A percentile compares a stretch with the other conserved stretches of the same genome.
Conservation (phyloP, 37 sponge, comb jelly and placozoan species). For the Halisarca cf. caerulea region DNA sequence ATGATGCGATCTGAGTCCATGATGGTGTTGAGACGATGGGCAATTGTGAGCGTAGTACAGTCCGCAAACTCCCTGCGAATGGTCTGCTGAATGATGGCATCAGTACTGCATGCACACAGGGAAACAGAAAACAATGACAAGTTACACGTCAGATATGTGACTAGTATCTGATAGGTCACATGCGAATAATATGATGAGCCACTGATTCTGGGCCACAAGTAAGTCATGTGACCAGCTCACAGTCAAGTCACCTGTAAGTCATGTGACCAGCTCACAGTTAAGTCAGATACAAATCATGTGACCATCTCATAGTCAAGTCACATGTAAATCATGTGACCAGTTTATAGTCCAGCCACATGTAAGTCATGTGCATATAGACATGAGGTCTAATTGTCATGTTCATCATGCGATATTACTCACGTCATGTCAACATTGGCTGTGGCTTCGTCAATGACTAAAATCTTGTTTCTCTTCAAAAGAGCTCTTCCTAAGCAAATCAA, state of each 20-base stretch:
- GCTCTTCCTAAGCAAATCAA: constrained; percentile 86
- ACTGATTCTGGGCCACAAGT: too few relatives aligned
- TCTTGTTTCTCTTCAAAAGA: constrained; percentile 71
- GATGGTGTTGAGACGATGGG: constrained; percentile 93
- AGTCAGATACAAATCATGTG: neutral
- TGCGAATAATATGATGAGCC: too few relatives aligned
- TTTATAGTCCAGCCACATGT: neutral
- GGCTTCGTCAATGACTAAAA: constrained; percentile 86
- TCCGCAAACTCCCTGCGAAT: constrained; percentile 73
- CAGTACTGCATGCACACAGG: constrained; percentile 58
- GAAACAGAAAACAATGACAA: neutral
- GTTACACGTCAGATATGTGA: too few relatives aligned
- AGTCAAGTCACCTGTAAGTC: too few relatives aligned
- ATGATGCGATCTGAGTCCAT: constrained; percentile 87
- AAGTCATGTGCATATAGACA: neutral
- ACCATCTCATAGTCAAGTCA: neutral
- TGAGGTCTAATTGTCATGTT: neutral
- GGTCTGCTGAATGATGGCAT: constrained; percentile 81
- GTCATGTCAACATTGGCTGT: constrained; percentile 84
- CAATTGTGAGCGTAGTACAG: constrained; percentile 88
- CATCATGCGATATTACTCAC: constrained; percentile 33
- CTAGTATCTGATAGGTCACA: too few relatives aligned
- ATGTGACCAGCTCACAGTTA: too few relatives aligned
- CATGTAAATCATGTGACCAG: neutral
- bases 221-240: too few relatives aligned